Conservation (phyloP, 2,888 invertebrate genomes). For the Orthosia gothica region DNA sequence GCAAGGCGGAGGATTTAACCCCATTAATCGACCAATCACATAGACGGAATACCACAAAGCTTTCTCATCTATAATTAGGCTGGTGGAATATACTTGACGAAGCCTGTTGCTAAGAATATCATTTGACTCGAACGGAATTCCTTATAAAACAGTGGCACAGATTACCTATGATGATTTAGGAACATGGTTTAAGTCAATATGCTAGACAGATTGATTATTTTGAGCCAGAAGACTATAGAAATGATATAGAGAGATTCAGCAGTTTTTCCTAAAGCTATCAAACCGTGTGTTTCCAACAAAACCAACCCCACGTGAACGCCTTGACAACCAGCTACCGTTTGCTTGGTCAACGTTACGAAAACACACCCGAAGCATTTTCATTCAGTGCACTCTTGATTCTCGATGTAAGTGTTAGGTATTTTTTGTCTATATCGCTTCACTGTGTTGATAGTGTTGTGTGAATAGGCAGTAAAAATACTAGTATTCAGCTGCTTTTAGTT, state of each 20-base stretch:
- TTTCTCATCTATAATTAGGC: no score
- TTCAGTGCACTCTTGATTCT: conserved; percentile 48
- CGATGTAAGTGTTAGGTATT: conserved; percentile 52
- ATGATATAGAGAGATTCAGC: neutral
- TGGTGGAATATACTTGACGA: no score
- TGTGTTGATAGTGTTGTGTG: no score
- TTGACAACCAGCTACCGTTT: conserved; percentile 40
- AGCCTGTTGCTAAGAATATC: neutral
- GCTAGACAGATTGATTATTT: no score
- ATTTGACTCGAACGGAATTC: neutral
- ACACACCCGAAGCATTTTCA: conserved; percentile 60
- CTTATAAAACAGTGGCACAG: no score
- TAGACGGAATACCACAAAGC: no score
- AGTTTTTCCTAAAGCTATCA: neutral
- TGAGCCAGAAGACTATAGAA: neutral
- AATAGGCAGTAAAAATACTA: no score
- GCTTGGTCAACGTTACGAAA: conserved; percentile 61
- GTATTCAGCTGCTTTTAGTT: neutral
- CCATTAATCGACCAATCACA: no score
- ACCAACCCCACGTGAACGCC: conserved; percentile 43
- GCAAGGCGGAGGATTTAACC: no score
- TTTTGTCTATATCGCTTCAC: conserved; percentile 23
- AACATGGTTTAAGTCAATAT: no score
- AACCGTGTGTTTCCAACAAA: conserved; percentile 53
- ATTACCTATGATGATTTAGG: no score